A percentile compares a stretch with the other conserved stretches of the same genome.
Evolutionary conservation across 1,140 invertebrate genomes (phyloP).

Genomic region (Wasmannia auropunctata): DNA sequence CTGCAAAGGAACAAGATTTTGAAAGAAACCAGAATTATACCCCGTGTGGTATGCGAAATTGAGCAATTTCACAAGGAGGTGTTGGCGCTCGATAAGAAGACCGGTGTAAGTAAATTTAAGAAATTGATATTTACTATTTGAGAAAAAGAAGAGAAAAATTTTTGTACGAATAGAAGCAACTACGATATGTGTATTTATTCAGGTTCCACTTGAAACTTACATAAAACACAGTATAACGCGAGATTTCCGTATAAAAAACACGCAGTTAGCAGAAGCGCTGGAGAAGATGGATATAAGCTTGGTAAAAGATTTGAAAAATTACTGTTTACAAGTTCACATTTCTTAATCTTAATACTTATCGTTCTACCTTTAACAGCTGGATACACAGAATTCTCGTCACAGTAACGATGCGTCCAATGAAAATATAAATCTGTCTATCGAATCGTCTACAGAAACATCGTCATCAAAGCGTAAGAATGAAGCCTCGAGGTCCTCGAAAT

Average conservation of each 20-base stretch:
- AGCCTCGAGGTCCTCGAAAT: neutral
- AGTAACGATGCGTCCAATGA: neutral
- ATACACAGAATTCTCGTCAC: slow-evolving; percentile 30
- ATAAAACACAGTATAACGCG: slow-evolving; percentile 86
- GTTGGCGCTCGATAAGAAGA: slow-evolving; percentile 86
- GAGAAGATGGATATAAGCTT: slow-evolving; percentile 79
- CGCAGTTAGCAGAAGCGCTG: slow-evolving; percentile 83
- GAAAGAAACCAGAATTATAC: slow-evolving; percentile 86
- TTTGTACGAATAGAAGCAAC: neutral
- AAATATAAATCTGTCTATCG: neutral
- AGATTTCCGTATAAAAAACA: slow-evolving; percentile 86
- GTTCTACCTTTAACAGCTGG: slow-evolving; percentile 29
- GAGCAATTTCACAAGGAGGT: slow-evolving; percentile 87
- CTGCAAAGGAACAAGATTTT: slow-evolving; percentile 86
- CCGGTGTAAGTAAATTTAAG: slow-evolving; percentile 80
- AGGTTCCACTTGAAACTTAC: slow-evolving; percentile 85
- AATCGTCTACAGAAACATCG: neutral
- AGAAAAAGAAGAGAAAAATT: neutral
- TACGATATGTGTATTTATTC: slow-evolving; percentile 13
- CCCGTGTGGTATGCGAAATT: slow-evolving; percentile 86
- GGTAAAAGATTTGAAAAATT: slow-evolving; percentile 65
- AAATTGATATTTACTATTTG: neutral
- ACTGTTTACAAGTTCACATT: neutral
- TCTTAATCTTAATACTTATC: slow-evolving; percentile 14
- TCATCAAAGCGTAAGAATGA: neutral